Conservation (phyloP, 2,113 vertebrate species). For the Ovibos moschatus region DNA sequence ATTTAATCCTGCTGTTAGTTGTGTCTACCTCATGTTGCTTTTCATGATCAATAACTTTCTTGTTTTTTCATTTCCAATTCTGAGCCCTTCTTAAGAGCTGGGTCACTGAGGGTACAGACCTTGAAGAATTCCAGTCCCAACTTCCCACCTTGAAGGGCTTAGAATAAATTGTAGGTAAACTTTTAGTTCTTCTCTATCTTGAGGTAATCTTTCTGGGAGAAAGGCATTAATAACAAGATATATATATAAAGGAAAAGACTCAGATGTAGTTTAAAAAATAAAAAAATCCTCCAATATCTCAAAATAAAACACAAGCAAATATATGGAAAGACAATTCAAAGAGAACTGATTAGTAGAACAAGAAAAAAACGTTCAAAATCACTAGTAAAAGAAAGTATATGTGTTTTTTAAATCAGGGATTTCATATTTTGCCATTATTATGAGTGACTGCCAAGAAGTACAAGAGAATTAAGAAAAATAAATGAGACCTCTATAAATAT, state of each 20-base stretch:
- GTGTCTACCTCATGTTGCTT: neutral
- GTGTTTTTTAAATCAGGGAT: neutral
- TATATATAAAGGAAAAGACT: neutral
- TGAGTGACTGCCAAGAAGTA: neutral
- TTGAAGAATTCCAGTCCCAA: neutral
- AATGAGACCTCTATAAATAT: neutral
- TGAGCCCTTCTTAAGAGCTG: neutral
- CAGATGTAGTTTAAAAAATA: neutral
- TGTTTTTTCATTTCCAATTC: neutral
- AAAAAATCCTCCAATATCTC: neutral
- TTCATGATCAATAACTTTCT: neutral
- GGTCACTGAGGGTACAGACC: neutral
- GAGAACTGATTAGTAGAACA: neutral
- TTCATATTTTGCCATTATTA: neutral
- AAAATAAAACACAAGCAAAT: neutral
- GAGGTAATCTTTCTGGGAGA: neutral
- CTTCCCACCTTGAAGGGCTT: neutral
- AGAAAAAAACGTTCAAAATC: neutral
- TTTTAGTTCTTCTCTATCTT: neutral
- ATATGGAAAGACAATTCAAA: neutral
- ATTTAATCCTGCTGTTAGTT: neutral
- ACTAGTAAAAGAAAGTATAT: neutral
- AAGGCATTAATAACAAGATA: neutral
- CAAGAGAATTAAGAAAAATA: neutral
- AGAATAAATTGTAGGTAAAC: neutral